Evolutionary conservation across 2,888 invertebrate genomes (phyloP), one percentile per base, ranked within the genome.

Genomic region (Hydropsyche betteni): DNA sequence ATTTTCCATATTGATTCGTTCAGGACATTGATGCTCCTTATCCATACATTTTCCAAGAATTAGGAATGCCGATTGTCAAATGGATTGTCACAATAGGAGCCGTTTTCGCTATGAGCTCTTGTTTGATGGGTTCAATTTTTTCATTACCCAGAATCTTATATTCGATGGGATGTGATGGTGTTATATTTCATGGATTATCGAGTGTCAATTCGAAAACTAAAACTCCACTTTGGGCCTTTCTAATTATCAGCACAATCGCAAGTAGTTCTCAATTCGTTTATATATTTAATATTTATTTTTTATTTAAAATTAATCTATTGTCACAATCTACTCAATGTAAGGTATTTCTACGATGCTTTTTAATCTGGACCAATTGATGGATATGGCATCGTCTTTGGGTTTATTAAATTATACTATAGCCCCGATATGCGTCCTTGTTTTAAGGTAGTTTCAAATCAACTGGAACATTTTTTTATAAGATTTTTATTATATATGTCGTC

Each of bases 371-470:
- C 96, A 97, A 82, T 86, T 98, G 75, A 96, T 98, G 77, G 96
- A 98, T 82, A 97, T 98, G 93, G 96, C 98, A 95, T 97, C 97
- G 6, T 97, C 98, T 81, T 95, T 95, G 10, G 96, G 96, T 0
- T 86, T 96, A 1, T 87, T 96, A 71, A 96, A 96, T 0, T 97
- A 97, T 83, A 94, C 96, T 2, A 96, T 97, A 80, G 97, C 97
- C 0, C 95, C 96, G 0, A 91, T 95, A 75, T 94, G 95, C 81
- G 96, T 98, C 1, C 88, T 97, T 7, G 91, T 98, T 74, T 88
- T 97, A 50, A 92, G 97, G 89, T 97, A 89, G 81, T 7, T 64
- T 36, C n/a, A 12, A 64, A 34, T 10, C 12, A 12, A 64, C 34
- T 36, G 7, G 44, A 44, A 10, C 44, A 44, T 8, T 8, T 44